Conservation (phyloP, 2,113 vertebrate species). For the Apodemus sylvaticus region DNA sequence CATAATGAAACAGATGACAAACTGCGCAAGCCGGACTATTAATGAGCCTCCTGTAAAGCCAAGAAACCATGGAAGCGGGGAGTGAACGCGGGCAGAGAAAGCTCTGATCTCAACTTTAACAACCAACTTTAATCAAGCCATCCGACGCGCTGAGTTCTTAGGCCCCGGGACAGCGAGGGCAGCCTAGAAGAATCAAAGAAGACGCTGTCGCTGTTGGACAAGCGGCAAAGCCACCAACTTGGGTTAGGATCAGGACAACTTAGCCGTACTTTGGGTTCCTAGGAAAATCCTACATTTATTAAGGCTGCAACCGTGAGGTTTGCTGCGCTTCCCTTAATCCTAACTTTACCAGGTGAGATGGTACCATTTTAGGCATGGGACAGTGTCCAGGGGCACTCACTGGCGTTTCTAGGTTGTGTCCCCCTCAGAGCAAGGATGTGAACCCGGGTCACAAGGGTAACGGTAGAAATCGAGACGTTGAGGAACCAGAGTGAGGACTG, state of each 20-base stretch:
- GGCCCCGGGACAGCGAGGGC: slow-evolving; percentile 55
- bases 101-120: slow-evolving; percentile 87
- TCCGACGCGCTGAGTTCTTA: slow-evolving; percentile 77
- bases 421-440: background rate
- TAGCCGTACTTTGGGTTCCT: slow-evolving; percentile 50
- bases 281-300: background rate
- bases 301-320: background rate
- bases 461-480: background rate
- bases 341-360: background rate
- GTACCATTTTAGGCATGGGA: background rate
- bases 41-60: slow-evolving; percentile 87
- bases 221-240: slow-evolving; percentile 71
- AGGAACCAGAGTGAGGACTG: background rate
- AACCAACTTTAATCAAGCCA: slow-evolving; percentile 86
- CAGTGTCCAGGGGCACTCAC: background rate
- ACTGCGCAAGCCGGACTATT: slow-evolving; percentile 85
- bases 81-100: slow-evolving; percentile 76
- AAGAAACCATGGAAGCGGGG: slow-evolving; percentile 74
- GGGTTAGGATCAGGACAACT: slow-evolving; percentile 63
- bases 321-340: background rate
- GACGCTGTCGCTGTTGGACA: slow-evolving; percentile 63
- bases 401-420: background rate
- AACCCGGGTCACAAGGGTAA: background rate
- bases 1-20: slow-evolving; percentile 89
- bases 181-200: slow-evolving; percentile 79